phyloP scores from a whole-genome alignment of 2,888 invertebrate genomes.

The Ommatoiulus sabulosus region DNA sequence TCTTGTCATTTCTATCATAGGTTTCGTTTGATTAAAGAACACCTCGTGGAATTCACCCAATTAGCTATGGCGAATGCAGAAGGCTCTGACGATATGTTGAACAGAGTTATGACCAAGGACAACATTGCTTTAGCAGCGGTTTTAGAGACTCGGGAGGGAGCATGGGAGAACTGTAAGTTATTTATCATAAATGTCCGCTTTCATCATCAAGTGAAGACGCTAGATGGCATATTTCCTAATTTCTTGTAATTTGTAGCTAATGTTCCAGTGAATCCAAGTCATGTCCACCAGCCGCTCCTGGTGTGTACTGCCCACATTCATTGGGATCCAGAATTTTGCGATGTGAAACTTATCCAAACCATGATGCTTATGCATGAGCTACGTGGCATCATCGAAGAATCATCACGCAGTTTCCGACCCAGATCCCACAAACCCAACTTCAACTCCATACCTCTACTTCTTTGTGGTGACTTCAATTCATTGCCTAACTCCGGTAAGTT shows the following conservation, averaged over 20 bases:
- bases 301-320: slow-evolving; percentile 99
- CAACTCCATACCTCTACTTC: slow-evolving; percentile 85
- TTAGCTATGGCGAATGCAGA: slow-evolving; percentile 98
- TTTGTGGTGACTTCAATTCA: slow-evolving; percentile 99
- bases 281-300: slow-evolving; percentile 85
- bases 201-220: background rate
- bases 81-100: slow-evolving; percentile 97
- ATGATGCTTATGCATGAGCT: slow-evolving; percentile 99
- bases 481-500: slow-evolving; percentile 89
- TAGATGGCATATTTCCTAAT: background rate
- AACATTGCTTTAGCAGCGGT: slow-evolving; percentile 98
- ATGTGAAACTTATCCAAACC: slow-evolving; percentile 98
- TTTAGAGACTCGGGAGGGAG: slow-evolving; percentile 92
- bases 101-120: slow-evolving; percentile 98
- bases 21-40: slow-evolving; percentile 94
- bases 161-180: slow-evolving; percentile 84
- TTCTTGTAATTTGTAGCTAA: slow-evolving; percentile 64
- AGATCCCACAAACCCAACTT: slow-evolving; percentile 74
- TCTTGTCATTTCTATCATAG: slow-evolving; percentile 69
- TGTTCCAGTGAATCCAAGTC: slow-evolving; percentile 79
- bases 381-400: slow-evolving; percentile 86
- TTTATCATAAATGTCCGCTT: background rate
- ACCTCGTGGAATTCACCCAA: slow-evolving; percentile 98
- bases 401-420: slow-evolving; percentile 81
- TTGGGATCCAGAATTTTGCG: slow-evolving; percentile 99